Conservation (phyloP, 2,888 invertebrate genomes). For the Fragum sueziense region DNA sequence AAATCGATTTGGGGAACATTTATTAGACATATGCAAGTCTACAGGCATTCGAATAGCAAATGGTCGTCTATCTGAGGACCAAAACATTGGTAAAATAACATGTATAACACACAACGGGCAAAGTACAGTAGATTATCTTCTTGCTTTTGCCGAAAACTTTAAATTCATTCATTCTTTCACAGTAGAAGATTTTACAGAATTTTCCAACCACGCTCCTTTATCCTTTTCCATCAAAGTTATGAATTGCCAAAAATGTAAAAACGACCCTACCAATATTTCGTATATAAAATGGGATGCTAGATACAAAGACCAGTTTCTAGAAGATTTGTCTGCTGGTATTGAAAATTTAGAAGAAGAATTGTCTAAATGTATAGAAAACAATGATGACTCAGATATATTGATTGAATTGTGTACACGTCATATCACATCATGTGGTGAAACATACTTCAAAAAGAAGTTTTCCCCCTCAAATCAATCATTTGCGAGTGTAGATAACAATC, state of each 20-base stretch:
- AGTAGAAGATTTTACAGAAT: constrained; percentile 14
- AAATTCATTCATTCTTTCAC: background rate
- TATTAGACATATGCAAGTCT: constrained; percentile 32
- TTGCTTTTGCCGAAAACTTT: background rate
- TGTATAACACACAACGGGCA: constrained; percentile 28
- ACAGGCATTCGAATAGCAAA: constrained; percentile 1
- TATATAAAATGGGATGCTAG: background rate
- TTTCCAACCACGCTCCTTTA: constrained; percentile 20
- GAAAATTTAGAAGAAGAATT: background rate
- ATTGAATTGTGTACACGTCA: background rate
- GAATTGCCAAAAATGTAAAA: background rate
- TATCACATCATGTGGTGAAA: background rate
- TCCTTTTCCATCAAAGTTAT: constrained; percentile 1
- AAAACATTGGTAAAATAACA: background rate
- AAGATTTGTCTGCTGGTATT: background rate
- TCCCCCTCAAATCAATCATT: no score
- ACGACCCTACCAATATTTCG: background rate
- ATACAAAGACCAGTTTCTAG: no score
- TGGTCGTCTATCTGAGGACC: background rate
- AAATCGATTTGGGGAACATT: constrained; percentile 27
- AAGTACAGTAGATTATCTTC: constrained; percentile 18
- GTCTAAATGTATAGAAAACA: background rate
- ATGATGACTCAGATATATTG: background rate
- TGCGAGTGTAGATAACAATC: no score
- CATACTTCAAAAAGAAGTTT: background rate